These are phyloP conservation scores for Venturia canescens DNA, from an alignment of 1,140 invertebrate species.

Conservation along the genomic window DNA sequence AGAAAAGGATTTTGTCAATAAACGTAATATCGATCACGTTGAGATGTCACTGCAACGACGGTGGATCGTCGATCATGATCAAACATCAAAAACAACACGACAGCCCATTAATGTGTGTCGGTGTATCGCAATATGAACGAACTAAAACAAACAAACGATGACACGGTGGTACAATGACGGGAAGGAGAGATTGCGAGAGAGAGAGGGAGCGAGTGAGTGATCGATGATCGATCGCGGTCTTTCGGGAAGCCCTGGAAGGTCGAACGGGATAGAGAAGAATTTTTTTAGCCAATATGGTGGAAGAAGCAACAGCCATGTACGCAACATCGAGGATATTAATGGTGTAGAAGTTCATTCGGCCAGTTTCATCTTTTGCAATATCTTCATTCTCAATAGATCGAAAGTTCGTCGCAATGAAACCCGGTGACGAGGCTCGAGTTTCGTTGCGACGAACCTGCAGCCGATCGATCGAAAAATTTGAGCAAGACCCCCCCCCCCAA, in stretches of 20 bases:
- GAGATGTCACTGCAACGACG: no score
- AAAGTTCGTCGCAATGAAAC: no score
- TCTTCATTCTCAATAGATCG: no score
- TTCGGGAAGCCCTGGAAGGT: neutral
- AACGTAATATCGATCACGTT: neutral
- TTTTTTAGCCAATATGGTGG: neutral
- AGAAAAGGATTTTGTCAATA: neutral
- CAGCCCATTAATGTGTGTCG: neutral
- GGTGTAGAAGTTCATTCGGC: no score
- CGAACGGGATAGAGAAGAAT: neutral
- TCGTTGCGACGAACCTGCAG: no score
- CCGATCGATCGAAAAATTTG: neutral
- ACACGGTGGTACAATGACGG: neutral
- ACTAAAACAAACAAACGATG: neutral
- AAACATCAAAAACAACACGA: slow-evolving; percentile 16
- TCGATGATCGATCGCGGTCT: neutral
- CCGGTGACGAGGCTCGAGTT: no score
- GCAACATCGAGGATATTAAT: slow-evolving; percentile 18
- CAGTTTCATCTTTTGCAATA: no score
- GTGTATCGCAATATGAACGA: neutral
- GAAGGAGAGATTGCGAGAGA: neutral
- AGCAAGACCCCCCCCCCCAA: neutral
- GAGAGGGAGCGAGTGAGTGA: neutral
- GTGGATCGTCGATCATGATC: neutral
- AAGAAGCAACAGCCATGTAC: slow-evolving; percentile 27